Base-by-base conservation (phyloP, 2,113 vertebrate species). In the Progne subis region DNA sequence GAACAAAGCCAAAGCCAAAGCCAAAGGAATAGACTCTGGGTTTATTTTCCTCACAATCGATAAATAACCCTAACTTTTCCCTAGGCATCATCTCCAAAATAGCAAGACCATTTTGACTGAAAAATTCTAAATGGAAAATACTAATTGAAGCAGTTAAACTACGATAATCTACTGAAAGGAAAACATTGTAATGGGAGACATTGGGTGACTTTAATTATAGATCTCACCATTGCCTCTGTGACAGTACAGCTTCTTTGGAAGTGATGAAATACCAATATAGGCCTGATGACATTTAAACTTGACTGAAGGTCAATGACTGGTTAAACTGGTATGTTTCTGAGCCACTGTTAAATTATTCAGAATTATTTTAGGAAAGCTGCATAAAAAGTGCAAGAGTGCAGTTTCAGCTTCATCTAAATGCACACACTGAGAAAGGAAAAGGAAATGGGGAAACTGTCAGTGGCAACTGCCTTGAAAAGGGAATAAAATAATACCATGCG, bases 321-420 rank as follows among this genome's bases (percentile, higher is more conserved):
- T 96, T 95, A 96, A 95, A 95, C 92, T 96, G 95, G 95, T 85
- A 84, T 78, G 80, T 46, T 95, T 95, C 85, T 86, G 61, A 97
- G 90, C 47, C 61, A 88, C 72, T 95, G 68, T 81, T 92, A 93
- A 96, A 96, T 93, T 94, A 94, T 95, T 96, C 95, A 92, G 86
- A 94, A 96, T 96, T 96, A 96, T 96, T 96, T 96, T 93, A 96
- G 85, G 94, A 92, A 96, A 96, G 85, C 86, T 86, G 64, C 76
- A 93, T 86, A 86, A 94, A 86, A 96, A 93, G 95, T 93, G 95
- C 93, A 94, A 75, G 75, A 90, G 41, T 88, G 95, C 90, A 96
- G 71, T 95, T 95, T 95, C 86, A 96, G 60, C 93, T 95, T 96
- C 95, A 96, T 94, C 85, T 95, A 95, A 96, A 97, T 94, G 94